Base-by-base conservation (phyloP, 2,888 invertebrate species). In the Erebia epiphron region DNA sequence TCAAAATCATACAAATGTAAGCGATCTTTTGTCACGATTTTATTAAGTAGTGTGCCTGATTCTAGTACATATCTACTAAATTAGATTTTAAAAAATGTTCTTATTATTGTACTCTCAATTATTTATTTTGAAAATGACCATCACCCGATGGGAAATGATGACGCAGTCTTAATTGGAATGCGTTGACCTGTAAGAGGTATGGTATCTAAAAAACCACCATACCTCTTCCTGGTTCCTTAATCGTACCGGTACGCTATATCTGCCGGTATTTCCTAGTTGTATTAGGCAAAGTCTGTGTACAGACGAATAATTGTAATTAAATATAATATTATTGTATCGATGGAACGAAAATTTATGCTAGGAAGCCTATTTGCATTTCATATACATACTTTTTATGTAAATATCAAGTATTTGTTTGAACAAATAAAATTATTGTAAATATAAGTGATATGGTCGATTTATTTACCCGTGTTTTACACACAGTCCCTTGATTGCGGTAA, bases 341-440 rank as follows among this genome's bases (percentile, higher is more conserved):
- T 43, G 43, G 11, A 46, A 26, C 26, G 58, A 46, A 58, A 67
- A 4, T 16, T 61, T 21, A 21, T 62, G 21, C 49, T 35, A 26
- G 16, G 58, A 58, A 67, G 67, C 58, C 67, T 67, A 54, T 43
- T 66, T 66, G 67, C 67, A 67, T 67, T 67, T 67, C 49, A 49
- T 65, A 65, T 49, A 57, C 56, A 65, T 52, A 64, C n/a, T 66
- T 66, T 66, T 54, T 67, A 58, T 67, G 67, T 67, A 67, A 58
- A 67, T 67, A 67, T 58, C 43, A n/a, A 67, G 67, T 67, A 49
- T 54, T n/a, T 58, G 67, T 67, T 67, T 58, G 46, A 49, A 62
- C 62, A 49, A 67, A 67, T 67, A 67, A 66, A 66, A 57, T 57
- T 66, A 57, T 57, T 66, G 66, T 66, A 66, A 66, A 66, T 66